phyloP scores from a whole-genome alignment of 2,797 vertebrate species.

The Sitta carolinensis region DNA sequence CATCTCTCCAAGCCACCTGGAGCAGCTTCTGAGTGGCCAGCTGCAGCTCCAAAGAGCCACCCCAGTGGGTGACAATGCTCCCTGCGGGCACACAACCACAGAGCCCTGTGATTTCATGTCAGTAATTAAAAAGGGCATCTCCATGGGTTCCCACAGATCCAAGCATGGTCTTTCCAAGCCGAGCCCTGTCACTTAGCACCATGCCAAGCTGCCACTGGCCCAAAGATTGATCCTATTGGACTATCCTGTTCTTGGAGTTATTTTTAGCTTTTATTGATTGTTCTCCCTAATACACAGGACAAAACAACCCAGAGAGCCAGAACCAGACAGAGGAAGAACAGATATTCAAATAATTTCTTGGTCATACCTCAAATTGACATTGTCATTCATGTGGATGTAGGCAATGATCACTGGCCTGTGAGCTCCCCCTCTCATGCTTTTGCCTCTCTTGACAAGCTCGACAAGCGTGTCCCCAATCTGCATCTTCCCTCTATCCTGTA shows the following conservation, averaged over 20 bases:
- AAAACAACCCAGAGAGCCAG: neutral
- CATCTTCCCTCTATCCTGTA: neutral
- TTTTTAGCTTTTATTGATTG: neutral
- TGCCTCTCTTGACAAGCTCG: neutral
- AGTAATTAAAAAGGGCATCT: neutral
- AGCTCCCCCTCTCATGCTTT: neutral
- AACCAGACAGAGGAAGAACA: neutral
- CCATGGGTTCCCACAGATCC: neutral
- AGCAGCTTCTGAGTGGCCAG: neutral
- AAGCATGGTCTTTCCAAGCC: neutral
- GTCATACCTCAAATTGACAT: neutral
- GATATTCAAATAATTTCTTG: neutral
- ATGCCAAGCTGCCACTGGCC: neutral
- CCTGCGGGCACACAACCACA: too few species aligned
- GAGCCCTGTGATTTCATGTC: neutral
- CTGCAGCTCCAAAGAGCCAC: neutral
- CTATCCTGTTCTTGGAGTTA: accelerated
- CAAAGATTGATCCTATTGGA: neutral
- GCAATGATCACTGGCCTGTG: neutral
- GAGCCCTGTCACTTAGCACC: neutral
- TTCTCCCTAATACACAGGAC: neutral
- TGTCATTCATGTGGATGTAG: neutral
- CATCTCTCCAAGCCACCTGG: neutral
- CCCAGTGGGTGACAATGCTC: neutral
- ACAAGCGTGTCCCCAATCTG: neutral